phyloP scores from a whole-genome alignment of 2,888 invertebrate species.

The Ornithoptera priamus region DNA sequence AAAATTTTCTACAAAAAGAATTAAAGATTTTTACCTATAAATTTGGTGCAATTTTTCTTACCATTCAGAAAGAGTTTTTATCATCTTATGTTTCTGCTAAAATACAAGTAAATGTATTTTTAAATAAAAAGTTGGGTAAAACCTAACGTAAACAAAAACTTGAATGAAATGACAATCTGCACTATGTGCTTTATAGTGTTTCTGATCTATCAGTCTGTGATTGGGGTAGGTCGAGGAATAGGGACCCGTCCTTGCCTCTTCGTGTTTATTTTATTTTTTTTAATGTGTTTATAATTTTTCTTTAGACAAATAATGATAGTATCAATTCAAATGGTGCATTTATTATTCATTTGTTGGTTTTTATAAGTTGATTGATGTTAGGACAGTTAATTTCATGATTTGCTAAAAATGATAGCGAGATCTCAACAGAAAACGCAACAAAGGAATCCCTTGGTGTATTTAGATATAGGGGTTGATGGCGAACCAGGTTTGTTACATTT shows the following conservation, averaged over 20 bases:
- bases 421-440: constrained; percentile 42
- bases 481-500: constrained; percentile 80
- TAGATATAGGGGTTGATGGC: constrained; percentile 84
- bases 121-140: not conserved
- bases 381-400: constrained; percentile 28
- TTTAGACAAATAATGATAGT: constrained; percentile 33
- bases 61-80: too few species aligned
- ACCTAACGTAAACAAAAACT: not conserved
- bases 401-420: constrained; percentile 39
- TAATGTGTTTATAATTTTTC: constrained; percentile 26
- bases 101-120: not conserved
- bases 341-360: constrained; percentile 22
- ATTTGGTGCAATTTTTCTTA: too few species aligned
- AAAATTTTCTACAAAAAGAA: too few species aligned
- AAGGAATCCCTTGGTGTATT: constrained; percentile 84
- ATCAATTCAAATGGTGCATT: constrained; percentile 27
- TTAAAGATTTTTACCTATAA: too few species aligned
- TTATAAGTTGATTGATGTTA: constrained; percentile 18
- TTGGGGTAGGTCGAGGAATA: constrained; percentile 37
- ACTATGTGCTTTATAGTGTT: constrained; percentile 7
- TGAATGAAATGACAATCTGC: constrained; percentile 15
- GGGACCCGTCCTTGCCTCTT: constrained; percentile 34
- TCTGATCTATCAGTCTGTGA: constrained; percentile 26
- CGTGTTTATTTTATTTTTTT: constrained; percentile 37
- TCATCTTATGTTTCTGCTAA: too few species aligned